phyloP scores from a whole-genome alignment of 2,888 invertebrate species.

The Fissipunctia ypsillon region DNA sequence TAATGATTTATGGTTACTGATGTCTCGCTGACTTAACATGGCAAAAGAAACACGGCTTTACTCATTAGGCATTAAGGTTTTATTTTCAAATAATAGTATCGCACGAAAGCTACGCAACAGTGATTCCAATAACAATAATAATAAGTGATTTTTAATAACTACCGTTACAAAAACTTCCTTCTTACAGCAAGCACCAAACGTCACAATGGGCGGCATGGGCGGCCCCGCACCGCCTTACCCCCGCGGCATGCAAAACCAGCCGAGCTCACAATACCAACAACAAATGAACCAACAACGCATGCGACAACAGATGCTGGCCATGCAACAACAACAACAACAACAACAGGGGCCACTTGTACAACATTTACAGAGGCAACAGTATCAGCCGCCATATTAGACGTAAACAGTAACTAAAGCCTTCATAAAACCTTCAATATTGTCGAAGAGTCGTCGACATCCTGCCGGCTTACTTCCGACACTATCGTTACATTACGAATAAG shows the following conservation, averaged over 20 bases:
- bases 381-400: slow-evolving; percentile 85
- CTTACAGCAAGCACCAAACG: slow-evolving; percentile 93
- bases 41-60: slow-evolving; percentile 4
- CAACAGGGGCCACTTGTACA: slow-evolving; percentile 88
- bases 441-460: neutral
- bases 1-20: neutral
- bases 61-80: neutral
- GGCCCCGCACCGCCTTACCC: slow-evolving; percentile 95
- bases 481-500: slow-evolving; percentile 19
- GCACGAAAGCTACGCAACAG: neutral
- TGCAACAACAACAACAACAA: slow-evolving; percentile 92
- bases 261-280: slow-evolving; percentile 92
- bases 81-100: neutral
- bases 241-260: slow-evolving; percentile 90
- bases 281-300: slow-evolving; percentile 91
- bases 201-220: slow-evolving; percentile 95
- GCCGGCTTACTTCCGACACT: neutral
- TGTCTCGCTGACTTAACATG: neutral
- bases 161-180: neutral
- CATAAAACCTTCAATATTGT: neutral
- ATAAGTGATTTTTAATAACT: no score
- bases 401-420: neutral
- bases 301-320: slow-evolving; percentile 93
- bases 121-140: no score
- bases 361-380: slow-evolving; percentile 86